phyloP scores from a whole-genome alignment of 30 jellyfish, hydroid and myxozoan genomes.

The Aurelia coerulea region DNA sequence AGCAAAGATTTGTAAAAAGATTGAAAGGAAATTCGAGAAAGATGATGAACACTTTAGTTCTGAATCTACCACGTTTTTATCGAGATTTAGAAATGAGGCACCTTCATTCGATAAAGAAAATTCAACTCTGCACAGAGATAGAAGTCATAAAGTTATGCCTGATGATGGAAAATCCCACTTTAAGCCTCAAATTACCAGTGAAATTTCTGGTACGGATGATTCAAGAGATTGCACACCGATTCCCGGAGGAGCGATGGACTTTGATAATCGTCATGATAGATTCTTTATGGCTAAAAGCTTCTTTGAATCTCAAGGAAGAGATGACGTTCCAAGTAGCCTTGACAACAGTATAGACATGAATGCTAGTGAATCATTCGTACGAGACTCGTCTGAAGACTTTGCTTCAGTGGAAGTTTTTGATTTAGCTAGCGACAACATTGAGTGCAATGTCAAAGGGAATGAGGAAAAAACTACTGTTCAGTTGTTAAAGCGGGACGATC shows the following conservation, averaged over 20 bases:
- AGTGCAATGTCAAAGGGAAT: neutral
- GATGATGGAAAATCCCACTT: neutral
- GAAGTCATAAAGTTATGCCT: neutral
- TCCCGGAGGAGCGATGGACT: neutral
- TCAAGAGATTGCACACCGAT: neutral
- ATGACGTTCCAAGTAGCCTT: neutral
- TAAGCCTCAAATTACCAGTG: constrained; percentile 5
- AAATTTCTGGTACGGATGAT: neutral
- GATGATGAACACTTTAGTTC: neutral
- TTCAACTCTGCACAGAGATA: neutral
- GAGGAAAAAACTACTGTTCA: neutral
- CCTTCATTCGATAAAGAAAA: neutral
- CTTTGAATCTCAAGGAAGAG: constrained; percentile 8
- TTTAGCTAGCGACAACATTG: neutral
- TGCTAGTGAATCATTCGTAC: neutral
- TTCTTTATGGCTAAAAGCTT: constrained; percentile 26
- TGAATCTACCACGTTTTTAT: neutral
- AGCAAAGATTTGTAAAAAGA: constrained; percentile 4
- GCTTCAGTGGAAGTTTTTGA: neutral
- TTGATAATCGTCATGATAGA: constrained; percentile 1
- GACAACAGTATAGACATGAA: neutral
- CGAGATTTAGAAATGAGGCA: neutral
- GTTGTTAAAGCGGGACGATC: neutral
- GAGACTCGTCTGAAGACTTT: neutral
- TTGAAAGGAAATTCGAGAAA: constrained; percentile 32